Percentiles rank a stretch among this genome's conserved stretches.
These are phyloP conservation scores for Cacatua alba DNA, from an alignment of 2,113 vertebrate genomes.

Conservation along the genomic window DNA sequence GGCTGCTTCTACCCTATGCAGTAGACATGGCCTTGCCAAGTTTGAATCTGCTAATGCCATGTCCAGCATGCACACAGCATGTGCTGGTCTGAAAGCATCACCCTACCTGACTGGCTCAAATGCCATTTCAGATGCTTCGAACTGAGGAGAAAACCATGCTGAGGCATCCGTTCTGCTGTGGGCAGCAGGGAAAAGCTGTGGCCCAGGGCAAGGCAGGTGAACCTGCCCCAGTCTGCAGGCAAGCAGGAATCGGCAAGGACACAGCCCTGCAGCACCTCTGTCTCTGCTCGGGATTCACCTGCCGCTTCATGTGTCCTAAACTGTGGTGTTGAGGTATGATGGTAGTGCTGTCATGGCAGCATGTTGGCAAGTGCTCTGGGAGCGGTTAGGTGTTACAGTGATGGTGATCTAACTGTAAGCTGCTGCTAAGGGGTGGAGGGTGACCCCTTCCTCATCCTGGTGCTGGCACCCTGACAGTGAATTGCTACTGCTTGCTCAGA, in stretches of 20 bases:
- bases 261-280: fast-evolving
- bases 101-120: neutral
- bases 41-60: neutral
- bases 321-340: neutral
- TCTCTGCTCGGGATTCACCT: neutral
- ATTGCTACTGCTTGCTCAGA: neutral
- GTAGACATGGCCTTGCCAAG: neutral
- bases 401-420: neutral
- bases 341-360: neutral
- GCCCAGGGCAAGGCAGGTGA: neutral
- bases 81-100: neutral
- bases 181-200: neutral
- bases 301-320: neutral
- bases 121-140: neutral
- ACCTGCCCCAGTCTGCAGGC: neutral
- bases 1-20: neutral
- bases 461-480: neutral
- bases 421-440: neutral
- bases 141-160: fast-evolving
- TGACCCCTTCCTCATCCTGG: neutral
- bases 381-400: fast-evolving
- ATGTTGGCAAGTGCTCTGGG: neutral
- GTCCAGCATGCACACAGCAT: fast-evolving
- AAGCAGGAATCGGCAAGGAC: fast-evolving
- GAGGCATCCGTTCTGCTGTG: fast-evolving